Base-by-base conservation (phyloP, 2,888 invertebrate genomes). In the Serripes groenlandicus region DNA sequence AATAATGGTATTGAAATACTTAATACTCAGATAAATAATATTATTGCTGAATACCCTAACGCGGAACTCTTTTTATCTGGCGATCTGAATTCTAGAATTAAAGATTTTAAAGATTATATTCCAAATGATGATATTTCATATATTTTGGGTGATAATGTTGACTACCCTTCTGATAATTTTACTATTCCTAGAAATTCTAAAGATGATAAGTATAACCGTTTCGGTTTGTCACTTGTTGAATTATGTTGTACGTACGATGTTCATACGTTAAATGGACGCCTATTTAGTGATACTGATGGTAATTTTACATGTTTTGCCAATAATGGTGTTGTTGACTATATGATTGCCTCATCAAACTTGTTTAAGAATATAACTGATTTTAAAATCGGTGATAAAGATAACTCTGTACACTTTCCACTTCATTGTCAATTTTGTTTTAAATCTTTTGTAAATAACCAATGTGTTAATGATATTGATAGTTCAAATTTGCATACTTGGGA, bases 241-340 rank as follows among this genome's bases (percentile, higher is more conserved):
- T 37, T 77, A 21, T 77, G 77, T 60, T 71, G 62, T 62, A 52
- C 62, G 0, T 54, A 49, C 54, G 71, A 52, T 34, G 32, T 77
- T 18, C 77, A 77, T 60, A 62, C 64, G 28, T 35, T 77, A 3
- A 77, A 77, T 62, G 77, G 77, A 4, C 37, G 77, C 4, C 23
- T 64, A 23, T 52, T 35, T 49, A 60, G 34, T 54, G 77, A 77
- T 34, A 11, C 1, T 15, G 26, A 71, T 4, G 77, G 77, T 15
- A 52, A 77, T 11, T 62, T 64, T 34, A 77, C 77, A 11, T 75
- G 68, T 23, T 30, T 69, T 26, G 77, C 77, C 26, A 77, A 77
- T 49, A n/a, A 71, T 52, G 77, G 77, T n/a, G 54, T 77, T 26
- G 62, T 77, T n/a, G 77, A 77, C 30, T 77, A 77, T 54, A 71